These are phyloP conservation scores for Tenthredo scrophulariae DNA, from an alignment of 2,888 invertebrate genomes.

Conservation along the genomic window DNA sequence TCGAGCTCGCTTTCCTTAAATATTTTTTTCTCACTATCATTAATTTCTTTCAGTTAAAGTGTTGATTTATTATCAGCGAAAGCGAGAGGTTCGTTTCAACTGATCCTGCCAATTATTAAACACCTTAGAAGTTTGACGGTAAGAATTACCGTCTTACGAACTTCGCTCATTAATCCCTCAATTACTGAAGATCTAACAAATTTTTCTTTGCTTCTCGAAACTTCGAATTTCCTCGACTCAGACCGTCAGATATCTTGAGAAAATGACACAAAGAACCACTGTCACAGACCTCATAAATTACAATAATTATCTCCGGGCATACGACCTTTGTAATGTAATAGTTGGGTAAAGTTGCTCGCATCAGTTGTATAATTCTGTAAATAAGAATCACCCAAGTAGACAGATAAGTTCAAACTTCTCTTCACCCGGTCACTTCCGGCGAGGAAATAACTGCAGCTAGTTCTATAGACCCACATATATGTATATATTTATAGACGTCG, in stretches of 20 bases:
- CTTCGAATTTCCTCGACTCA: neutral
- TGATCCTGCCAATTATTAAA: neutral
- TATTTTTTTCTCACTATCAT: neutral
- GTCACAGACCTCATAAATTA: slow-evolving; percentile 7
- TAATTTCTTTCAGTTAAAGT: neutral
- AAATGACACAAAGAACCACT: slow-evolving; percentile 15
- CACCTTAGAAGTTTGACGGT: neutral
- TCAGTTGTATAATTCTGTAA: slow-evolving; percentile 39
- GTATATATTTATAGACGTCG: slow-evolving; percentile 36
- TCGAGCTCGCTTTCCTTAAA: slow-evolving; percentile 43
- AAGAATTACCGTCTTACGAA: neutral
- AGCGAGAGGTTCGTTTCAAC: neutral
- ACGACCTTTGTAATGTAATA: slow-evolving; percentile 31
- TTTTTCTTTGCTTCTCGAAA: neutral
- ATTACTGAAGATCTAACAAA: neutral
- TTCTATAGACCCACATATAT: neutral
- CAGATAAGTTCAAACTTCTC: slow-evolving; percentile 56
- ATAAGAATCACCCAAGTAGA: slow-evolving; percentile 53
- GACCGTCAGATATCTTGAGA: neutral
- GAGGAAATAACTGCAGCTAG: slow-evolving; percentile 20
- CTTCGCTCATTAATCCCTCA: neutral
- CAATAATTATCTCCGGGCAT: slow-evolving; percentile 12
- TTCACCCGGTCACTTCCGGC: slow-evolving; percentile 56
- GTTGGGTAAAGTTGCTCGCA: neutral
- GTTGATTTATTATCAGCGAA: slow-evolving; percentile 3